These are phyloP conservation scores for Scyliorhinus canicula DNA, from an alignment of 2,797 vertebrate genomes.

Conservation along the genomic window DNA sequence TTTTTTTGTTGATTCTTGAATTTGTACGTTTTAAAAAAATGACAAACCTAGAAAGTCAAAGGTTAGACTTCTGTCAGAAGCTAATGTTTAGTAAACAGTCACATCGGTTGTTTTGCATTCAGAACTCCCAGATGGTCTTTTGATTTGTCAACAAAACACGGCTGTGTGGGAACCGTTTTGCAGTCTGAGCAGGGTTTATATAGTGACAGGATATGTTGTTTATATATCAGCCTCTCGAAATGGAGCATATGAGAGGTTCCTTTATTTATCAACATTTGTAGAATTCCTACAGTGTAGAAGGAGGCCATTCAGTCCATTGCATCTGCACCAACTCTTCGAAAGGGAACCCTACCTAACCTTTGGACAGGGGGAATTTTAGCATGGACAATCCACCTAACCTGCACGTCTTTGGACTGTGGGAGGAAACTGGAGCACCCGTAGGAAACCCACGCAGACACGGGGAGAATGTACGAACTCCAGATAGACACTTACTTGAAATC, in stretches of 20 bases:
- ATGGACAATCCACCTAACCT: no score
- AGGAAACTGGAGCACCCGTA: no score
- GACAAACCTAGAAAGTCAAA: neutral
- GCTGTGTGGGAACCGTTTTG: neutral
- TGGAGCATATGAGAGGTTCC: neutral
- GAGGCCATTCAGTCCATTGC: no score
- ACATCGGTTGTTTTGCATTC: neutral
- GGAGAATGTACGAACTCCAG: no score
- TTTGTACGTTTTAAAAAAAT: neutral
- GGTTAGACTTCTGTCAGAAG: neutral
- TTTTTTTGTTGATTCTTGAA: neutral
- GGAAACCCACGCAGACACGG: no score
- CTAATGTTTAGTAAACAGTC: neutral
- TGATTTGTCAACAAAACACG: neutral
- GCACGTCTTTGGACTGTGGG: no score
- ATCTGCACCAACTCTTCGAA: no score
- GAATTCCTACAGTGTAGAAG: no score
- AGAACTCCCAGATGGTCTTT: neutral
- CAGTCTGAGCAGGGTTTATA: neutral
- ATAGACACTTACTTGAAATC: no score
- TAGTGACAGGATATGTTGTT: neutral
- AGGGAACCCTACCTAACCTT: no score
- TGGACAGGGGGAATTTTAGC: no score
- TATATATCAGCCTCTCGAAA: neutral
- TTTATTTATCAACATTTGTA: no score